A percentile compares a stretch with the other conserved stretches of the same genome.
Evolutionary conservation across 2,113 vertebrate species (phyloP).

Genomic region (Brachirus orientalis): DNA sequence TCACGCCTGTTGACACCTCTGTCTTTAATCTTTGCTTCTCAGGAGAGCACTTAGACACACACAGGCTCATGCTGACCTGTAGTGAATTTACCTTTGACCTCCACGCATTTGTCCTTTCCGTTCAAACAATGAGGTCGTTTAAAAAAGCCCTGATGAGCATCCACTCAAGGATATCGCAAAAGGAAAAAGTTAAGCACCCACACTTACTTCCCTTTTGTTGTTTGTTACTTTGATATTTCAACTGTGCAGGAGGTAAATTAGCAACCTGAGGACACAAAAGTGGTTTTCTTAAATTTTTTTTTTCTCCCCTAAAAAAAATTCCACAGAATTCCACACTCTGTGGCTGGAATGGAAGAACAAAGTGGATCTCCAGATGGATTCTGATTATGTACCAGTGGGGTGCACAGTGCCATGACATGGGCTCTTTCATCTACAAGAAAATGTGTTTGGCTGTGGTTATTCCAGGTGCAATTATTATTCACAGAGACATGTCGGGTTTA

Average conservation of each 20-base stretch:
- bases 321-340: constrained; percentile 5
- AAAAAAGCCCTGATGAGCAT: constrained; percentile 31
- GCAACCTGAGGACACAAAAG: constrained; percentile 8
- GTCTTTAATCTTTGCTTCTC: constrained; percentile 32
- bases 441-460: constrained; percentile 6
- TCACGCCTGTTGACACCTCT: constrained; percentile 28
- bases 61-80: neutral
- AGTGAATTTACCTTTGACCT: constrained; percentile 38
- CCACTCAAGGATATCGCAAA: constrained; percentile 5
- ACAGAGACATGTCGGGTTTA: neutral
- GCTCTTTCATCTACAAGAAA: constrained; percentile 23
- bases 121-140: constrained; percentile 47
- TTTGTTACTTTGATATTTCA: neutral
- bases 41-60: constrained; percentile 17
- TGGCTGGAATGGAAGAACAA: constrained; percentile 13
- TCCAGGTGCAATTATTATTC: constrained; percentile 9
- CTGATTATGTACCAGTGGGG: constrained; percentile 29
- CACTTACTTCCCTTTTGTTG: neutral
- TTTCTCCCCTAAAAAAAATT: neutral
- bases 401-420: neutral
- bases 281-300: constrained; percentile 1
- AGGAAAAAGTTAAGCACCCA: constrained; percentile 26
- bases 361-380: constrained; percentile 39
- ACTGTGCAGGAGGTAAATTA: neutral
- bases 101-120: neutral